Base-by-base conservation (phyloP, 2,797 vertebrate species). In the Hyperoplus immaculatus region DNA sequence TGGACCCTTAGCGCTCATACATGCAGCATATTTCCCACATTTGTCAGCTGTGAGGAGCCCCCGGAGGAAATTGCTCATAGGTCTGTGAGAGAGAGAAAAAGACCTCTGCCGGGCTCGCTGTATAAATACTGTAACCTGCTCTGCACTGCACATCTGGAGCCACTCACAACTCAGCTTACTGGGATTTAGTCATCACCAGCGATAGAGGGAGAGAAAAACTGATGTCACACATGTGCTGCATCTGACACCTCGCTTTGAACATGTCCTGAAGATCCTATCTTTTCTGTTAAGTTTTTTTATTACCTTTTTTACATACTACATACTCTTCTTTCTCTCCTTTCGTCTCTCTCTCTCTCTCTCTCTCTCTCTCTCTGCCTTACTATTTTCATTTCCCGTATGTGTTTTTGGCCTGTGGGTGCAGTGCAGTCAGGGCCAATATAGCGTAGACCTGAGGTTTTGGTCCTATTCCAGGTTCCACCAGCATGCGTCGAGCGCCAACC, bases 1-100 rank as follows among this genome's bases (percentile, higher is more conserved):
- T 74, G 73, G 71, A 81, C 75, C 46, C 62, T 45, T 4, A 41
- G 43, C 60, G n/a, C 61, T 49, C 82, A 89, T 85, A 87, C 89
- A 29, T 81, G 85, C 72, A 78, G 72, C 89, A 91, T 92, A 84
- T 90, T 94, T 93, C 93, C 92, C 91, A 92, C 87, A 92, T 93
- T 90, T 87, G 88, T 91, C 90, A 92, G 87, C 81, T 51, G 76
- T 83, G 85, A 87, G 84, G 66, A 38, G 81, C 66, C 76, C 29
- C 68, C 82, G 61, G 73, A 87, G 92, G 89, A 91, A 83, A 89
- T 89, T 86, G 88, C 89, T 92, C 88, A 90, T 89, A 74, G 16
- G 86, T 91, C 92, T 89, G 91, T 77, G 81, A 69, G 77, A 38
- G 80, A 69, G 64, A 29, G 29, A 29, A 29, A 29, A 29, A 29